Conservation (phyloP, 2,888 invertebrate species). For the Hyposoter dolosus region DNA sequence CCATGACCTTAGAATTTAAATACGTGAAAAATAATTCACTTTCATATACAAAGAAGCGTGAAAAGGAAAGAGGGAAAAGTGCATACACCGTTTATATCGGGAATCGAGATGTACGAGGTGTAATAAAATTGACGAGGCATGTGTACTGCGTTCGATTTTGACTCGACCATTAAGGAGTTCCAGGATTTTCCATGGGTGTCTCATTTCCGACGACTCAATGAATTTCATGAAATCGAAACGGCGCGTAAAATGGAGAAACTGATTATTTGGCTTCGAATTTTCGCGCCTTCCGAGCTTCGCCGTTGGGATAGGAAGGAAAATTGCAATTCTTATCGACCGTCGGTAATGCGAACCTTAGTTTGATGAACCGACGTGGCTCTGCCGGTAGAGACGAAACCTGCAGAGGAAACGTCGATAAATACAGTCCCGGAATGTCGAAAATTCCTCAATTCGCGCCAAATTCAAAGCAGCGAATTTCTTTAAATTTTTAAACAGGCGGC, state of each 20-base stretch:
- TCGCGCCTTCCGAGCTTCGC: neutral
- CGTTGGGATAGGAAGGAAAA: neutral
- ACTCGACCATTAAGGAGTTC: conserved; percentile 21
- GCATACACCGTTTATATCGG: conserved; percentile 56
- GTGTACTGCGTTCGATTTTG: conserved; percentile 25
- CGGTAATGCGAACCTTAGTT: neutral
- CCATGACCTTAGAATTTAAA: conserved; percentile 56
- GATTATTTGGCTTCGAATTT: neutral
- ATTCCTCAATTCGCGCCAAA: neutral
- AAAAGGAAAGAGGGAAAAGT: conserved; percentile 34
- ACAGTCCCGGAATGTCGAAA: neutral
- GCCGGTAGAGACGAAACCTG: neutral
- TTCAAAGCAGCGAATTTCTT: neutral
- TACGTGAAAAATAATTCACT: conserved; percentile 41
- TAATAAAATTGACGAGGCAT: conserved; percentile 33
- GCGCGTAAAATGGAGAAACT: neutral
- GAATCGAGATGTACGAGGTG: conserved; percentile 32
- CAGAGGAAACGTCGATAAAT: neutral
- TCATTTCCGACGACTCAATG: neutral
- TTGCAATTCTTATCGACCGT: conserved; percentile 1
- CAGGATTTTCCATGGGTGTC: neutral
- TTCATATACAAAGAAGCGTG: conserved; percentile 15
- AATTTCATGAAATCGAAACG: neutral
- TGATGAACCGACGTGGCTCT: too few relatives aligned
- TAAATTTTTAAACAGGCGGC: neutral